These are phyloP conservation scores for Slavum lentiscoides DNA, from an alignment of 2,888 invertebrate genomes.

Conservation along the genomic window DNA sequence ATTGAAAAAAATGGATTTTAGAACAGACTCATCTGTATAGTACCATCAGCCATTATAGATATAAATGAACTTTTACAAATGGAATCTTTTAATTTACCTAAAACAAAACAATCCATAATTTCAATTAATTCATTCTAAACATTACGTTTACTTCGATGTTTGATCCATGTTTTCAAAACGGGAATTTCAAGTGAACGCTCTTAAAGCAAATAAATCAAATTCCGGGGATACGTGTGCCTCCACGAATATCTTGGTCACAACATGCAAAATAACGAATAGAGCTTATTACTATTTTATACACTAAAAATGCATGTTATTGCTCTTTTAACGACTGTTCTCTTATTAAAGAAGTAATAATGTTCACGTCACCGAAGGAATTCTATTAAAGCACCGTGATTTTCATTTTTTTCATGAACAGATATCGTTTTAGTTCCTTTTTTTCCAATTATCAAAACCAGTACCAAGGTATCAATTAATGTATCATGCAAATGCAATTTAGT, in stretches of 20 bases:
- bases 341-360: not conserved
- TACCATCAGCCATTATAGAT: too few species aligned
- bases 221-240: not conserved
- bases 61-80: too few species aligned
- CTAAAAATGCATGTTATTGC: not conserved
- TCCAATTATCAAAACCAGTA: not conserved
- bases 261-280: constrained; percentile 10
- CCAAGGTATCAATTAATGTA: too few species aligned
- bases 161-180: too few species aligned
- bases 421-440: not conserved
- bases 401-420: constrained; percentile 10
- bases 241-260: constrained; percentile 5
- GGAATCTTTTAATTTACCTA: too few species aligned
- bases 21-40: too few species aligned
- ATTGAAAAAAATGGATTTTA: too few species aligned
- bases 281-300: constrained; percentile 10
- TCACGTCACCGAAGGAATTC: not conserved
- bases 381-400: constrained; percentile 6
- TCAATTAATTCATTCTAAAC: too few species aligned
- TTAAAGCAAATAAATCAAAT: constrained; percentile 14
- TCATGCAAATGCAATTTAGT: not conserved
- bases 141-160: too few species aligned
- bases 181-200: constrained; percentile 28
- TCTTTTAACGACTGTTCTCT: constrained; percentile 8
- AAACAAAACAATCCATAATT: too few species aligned